These are phyloP conservation scores for Epistrophe grossulariae DNA, from an alignment of 2,888 invertebrate species.

Conservation along the genomic window DNA sequence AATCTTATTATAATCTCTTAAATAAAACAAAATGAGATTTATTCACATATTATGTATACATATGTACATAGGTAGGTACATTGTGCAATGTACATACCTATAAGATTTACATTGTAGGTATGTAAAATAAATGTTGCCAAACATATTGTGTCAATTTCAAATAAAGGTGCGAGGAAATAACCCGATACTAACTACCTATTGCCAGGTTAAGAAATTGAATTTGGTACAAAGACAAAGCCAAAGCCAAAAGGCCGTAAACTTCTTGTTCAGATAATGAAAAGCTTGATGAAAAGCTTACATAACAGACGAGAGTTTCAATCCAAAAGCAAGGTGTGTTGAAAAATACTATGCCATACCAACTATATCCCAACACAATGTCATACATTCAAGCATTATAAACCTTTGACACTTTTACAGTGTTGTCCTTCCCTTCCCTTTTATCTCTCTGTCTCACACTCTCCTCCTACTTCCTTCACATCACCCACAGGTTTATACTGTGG, in stretches of 20 bases:
- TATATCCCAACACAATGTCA: not conserved
- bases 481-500: constrained; percentile 11
- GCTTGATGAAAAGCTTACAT: constrained; percentile 8
- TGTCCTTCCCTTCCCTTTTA: not conserved
- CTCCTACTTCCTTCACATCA: not conserved
- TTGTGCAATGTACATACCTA: too few species aligned
- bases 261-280: constrained; percentile 6
- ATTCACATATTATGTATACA: too few species aligned
- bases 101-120: too few species aligned
- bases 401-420: constrained; percentile 26
- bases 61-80: too few species aligned
- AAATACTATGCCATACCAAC: not conserved
- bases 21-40: too few species aligned
- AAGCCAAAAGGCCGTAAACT: constrained; percentile 8
- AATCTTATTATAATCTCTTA: too few species aligned
- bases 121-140: not conserved
- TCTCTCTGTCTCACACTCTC: too few species aligned
- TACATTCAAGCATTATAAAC: constrained; percentile 21
- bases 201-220: constrained; percentile 8
- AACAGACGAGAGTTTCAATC: not conserved
- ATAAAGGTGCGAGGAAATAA: not conserved
- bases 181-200: not conserved
- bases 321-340: not conserved
- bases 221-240: not conserved
- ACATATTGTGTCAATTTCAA: not conserved